Evolutionary conservation across 2,888 invertebrate species (phyloP).

Genomic region (Papilio elwesi): DNA sequence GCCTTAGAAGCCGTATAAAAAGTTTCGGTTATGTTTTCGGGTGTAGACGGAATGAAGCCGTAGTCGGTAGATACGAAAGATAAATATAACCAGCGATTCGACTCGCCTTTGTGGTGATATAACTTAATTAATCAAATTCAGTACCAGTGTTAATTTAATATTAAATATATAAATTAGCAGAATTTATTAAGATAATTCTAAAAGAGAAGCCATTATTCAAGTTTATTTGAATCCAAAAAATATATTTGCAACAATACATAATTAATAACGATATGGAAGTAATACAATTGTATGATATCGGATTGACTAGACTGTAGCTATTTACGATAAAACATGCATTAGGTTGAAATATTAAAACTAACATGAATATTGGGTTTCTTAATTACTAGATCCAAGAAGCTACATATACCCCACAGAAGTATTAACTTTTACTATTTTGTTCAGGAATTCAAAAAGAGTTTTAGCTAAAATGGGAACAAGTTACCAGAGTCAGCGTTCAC

Average conservation of each 20-base stretch:
- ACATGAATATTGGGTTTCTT: too few relatives aligned
- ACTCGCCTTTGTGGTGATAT: constrained; percentile 32
- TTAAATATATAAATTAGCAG: constrained; percentile 12
- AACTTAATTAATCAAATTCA: constrained; percentile 33
- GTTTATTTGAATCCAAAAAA: too few relatives aligned
- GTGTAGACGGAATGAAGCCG: constrained; percentile 68
- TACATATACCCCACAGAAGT: too few relatives aligned
- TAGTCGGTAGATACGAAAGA: constrained; percentile 48
- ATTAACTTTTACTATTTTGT: too few relatives aligned
- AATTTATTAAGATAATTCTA: constrained; percentile 12
- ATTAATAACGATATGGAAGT: constrained; percentile 21
- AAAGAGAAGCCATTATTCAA: constrained; percentile 8
- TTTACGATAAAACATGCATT: too few relatives aligned
- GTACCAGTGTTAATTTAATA: constrained; percentile 17
- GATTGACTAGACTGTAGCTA: too few relatives aligned
- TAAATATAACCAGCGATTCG: constrained; percentile 37
- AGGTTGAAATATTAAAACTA: too few relatives aligned
- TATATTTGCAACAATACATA: constrained; percentile 33
- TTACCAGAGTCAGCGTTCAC: too few relatives aligned
- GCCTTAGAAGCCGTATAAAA: constrained; percentile 71
- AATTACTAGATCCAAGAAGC: too few relatives aligned
- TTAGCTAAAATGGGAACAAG: too few relatives aligned
- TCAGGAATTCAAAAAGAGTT: too few relatives aligned
- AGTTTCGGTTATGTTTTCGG: constrained; percentile 66
- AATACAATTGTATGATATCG: too few relatives aligned